Percentiles rank a stretch among this genome's conserved stretches.
These are phyloP conservation scores for Microctenopoma steveboyesi DNA, from an alignment of 2,797 vertebrate species.

Conservation along the genomic window DNA sequence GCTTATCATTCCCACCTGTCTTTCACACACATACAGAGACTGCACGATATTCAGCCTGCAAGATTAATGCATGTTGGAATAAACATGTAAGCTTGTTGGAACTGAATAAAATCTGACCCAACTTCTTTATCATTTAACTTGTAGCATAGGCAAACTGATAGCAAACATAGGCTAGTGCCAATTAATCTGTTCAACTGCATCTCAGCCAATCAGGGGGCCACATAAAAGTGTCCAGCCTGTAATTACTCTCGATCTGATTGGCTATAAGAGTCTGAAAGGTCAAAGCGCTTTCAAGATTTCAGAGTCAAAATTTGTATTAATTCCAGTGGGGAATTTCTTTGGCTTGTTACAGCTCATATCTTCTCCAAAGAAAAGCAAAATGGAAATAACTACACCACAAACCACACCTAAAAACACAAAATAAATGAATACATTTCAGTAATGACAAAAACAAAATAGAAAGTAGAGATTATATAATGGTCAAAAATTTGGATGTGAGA, in stretches of 20 bases:
- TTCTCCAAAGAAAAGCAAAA: background rate
- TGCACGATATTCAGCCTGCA: conserved; percentile 16
- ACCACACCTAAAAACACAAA: background rate
- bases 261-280: conserved; percentile 39
- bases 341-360: background rate
- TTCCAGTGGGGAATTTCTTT: background rate
- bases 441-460: too few relatives aligned
- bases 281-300: conserved; percentile 33
- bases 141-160: background rate
- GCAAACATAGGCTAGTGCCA: conserved; percentile 2
- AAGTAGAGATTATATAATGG: too few relatives aligned
- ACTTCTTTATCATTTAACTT: conserved; percentile 9
- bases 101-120: conserved; percentile 3
- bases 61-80: conserved; percentile 8
- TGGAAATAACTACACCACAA: background rate
- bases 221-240: conserved; percentile 18
- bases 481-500: too few relatives aligned
- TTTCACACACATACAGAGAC: conserved; percentile 24
- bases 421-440: background rate
- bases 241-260: conserved; percentile 49
- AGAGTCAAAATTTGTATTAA: background rate
- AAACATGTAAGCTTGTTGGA: conserved; percentile 1
- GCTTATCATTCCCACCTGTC: conserved; percentile 62
- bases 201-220: conserved; percentile 36
- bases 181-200: conserved; percentile 34